These are phyloP conservation scores for Furnarius figulus DNA, from an alignment of 2,113 vertebrate species.

Conservation along the genomic window DNA sequence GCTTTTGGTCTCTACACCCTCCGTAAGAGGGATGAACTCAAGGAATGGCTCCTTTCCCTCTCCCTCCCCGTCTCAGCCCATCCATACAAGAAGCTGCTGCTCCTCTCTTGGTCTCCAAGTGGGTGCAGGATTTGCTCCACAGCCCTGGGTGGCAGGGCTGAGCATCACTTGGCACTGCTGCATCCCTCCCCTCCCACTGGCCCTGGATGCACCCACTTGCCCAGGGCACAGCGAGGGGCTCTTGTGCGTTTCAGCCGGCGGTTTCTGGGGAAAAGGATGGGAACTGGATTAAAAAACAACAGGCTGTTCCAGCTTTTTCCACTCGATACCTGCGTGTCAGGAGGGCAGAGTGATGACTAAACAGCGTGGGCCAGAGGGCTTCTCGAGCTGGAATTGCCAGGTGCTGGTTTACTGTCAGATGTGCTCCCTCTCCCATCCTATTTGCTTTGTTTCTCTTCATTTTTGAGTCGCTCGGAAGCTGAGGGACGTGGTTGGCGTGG, in stretches of 20 bases:
- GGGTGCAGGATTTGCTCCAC: not conserved
- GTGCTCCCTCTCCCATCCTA: not conserved
- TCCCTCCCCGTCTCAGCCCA: not conserved
- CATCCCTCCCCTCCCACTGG: not conserved
- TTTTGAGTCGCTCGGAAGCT: rapidly evolving
- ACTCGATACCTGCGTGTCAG: not conserved
- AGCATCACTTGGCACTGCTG: not conserved
- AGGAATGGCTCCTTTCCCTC: not conserved
- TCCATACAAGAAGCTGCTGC: not conserved
- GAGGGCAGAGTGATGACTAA: conserved; percentile 23
- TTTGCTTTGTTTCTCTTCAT: not conserved
- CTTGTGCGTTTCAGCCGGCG: not conserved
- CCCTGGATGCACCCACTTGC: not conserved
- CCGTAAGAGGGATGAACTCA: not conserved
- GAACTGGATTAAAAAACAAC: not conserved
- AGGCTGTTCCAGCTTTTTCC: not conserved
- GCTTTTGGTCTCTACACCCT: not conserved
- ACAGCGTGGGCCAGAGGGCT: not conserved
- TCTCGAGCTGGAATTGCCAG: not conserved
- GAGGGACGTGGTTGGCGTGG: not conserved
- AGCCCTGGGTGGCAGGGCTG: not conserved
- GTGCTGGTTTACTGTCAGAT: not conserved
- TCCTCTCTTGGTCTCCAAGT: rapidly evolving
- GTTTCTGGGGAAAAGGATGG: not conserved
- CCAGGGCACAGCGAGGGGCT: not conserved